Evolutionary conservation across 1,140 invertebrate genomes (phyloP).

Genomic region (Uloborus diversus): DNA sequence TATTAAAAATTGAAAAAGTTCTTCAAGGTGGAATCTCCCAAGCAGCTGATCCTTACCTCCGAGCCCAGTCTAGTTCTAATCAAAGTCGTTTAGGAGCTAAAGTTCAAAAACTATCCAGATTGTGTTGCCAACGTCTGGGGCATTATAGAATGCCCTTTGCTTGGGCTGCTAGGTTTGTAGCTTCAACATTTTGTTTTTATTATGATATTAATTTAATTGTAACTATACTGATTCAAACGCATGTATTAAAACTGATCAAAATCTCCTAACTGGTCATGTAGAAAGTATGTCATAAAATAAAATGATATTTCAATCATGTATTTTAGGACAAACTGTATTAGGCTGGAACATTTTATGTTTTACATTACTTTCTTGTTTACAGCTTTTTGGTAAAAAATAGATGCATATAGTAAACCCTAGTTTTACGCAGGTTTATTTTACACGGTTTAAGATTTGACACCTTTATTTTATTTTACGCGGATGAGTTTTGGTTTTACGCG

Average conservation of each 20-base stretch:
- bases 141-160: conserved; percentile 95
- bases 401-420: no score
- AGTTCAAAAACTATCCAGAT: conserved; percentile 82
- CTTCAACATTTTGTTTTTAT: background rate
- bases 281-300: no score
- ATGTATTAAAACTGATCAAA: no score
- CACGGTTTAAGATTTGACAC: no score
- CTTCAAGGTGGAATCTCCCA: conserved; percentile 88
- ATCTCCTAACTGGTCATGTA: no score
- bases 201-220: background rate
- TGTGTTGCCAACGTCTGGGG: conserved; percentile 83
- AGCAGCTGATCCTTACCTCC: conserved; percentile 83
- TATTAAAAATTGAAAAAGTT: conserved; percentile 87
- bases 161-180: conserved; percentile 78
- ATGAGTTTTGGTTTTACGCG: no score
- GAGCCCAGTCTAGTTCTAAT: conserved; percentile 75
- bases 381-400: no score
- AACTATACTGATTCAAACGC: background rate
- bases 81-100: conserved; percentile 80
- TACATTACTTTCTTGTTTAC: background rate
- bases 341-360: background rate
- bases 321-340: background rate
- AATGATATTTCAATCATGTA: background rate
- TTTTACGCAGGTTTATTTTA: no score
- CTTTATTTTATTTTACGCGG: no score